A percentile compares a stretch with the other conserved stretches of the same genome.
phyloP scores from a whole-genome alignment of 1,140 invertebrate species.

The Chlorops oryzae region DNA sequence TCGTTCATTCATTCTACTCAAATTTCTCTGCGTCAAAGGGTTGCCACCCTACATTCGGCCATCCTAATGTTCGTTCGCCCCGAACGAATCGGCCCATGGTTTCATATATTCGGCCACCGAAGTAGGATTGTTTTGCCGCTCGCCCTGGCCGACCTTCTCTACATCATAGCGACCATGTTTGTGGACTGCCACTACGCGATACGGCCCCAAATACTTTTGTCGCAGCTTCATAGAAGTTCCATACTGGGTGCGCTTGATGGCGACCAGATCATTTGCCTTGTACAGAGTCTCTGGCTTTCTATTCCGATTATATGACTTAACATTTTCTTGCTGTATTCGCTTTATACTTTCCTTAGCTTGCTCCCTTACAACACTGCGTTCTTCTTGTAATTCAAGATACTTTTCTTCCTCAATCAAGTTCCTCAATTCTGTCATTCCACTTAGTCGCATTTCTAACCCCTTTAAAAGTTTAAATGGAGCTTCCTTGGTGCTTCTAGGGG shows the following conservation, averaged over 20 bases:
- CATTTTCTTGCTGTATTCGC: slow-evolving; percentile 6
- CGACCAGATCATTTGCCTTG: slow-evolving; percentile 23
- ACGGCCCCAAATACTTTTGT: slow-evolving; percentile 24
- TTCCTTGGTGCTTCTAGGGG: slow-evolving; percentile 1
- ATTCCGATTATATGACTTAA: not conserved
- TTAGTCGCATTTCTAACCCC: slow-evolving; percentile 8
- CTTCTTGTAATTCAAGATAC: no score
- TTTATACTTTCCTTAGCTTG: slow-evolving; percentile 9
- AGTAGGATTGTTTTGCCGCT: no score
- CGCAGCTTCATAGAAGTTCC: slow-evolving; percentile 30
- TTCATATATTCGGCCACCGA: no score
- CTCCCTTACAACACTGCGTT: no score
- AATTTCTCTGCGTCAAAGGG: no score
- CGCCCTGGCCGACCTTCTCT: no score
- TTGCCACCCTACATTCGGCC: no score
- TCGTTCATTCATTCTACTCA: no score
- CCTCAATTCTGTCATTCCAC: not conserved
- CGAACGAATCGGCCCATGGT: no score
- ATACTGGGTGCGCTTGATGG: slow-evolving; percentile 32
- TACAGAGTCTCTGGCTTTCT: slow-evolving; percentile 18
- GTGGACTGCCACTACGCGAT: slow-evolving; percentile 17
- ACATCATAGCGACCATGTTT: slow-evolving; percentile 22
- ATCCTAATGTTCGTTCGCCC: no score
- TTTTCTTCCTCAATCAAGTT: no score
- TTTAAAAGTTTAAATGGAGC: slow-evolving; percentile 10